Percentiles rank a stretch among this genome's conserved stretches.
These are phyloP conservation scores for Acanthosoma haemorrhoidale DNA, from an alignment of 2,888 invertebrate species.

Conservation along the genomic window DNA sequence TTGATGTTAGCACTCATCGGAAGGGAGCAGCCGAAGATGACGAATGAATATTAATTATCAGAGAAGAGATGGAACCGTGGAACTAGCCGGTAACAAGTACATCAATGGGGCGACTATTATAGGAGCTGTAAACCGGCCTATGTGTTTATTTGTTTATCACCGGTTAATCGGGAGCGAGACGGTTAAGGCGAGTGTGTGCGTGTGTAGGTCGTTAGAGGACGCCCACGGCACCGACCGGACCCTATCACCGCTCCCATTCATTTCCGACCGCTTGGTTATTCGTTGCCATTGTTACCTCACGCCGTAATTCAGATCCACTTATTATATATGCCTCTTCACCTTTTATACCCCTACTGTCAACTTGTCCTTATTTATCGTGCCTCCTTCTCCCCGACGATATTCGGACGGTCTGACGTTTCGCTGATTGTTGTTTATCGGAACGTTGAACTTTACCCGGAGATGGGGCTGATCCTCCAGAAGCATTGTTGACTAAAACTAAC, in stretches of 20 bases:
- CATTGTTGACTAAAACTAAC: too few species aligned
- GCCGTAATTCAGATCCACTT: neutral
- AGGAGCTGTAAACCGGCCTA: neutral
- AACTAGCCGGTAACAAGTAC: too few species aligned
- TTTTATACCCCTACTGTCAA: neutral
- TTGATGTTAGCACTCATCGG: too few species aligned
- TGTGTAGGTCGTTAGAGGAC: neutral
- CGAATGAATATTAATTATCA: neutral
- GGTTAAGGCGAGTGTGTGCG: too few species aligned
- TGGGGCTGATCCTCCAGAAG: neutral
- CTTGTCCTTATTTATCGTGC: neutral
- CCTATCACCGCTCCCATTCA: neutral
- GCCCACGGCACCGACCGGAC: neutral
- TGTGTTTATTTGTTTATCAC: neutral
- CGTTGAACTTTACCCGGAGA: constrained; percentile 1
- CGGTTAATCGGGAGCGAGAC: neutral
- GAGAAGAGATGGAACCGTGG: too few species aligned
- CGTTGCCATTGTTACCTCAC: neutral
- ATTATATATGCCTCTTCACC: neutral
- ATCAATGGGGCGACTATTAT: neutral
- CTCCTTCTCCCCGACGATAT: neutral
- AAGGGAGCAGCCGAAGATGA: too few species aligned
- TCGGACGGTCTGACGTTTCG: neutral
- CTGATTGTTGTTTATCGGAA: constrained; percentile 12
- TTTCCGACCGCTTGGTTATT: constrained; percentile 2